Evolutionary conservation across 1,140 invertebrate species (phyloP), one percentile per base, ranked within the genome.

Genomic region (Drosophila serrata): DNA sequence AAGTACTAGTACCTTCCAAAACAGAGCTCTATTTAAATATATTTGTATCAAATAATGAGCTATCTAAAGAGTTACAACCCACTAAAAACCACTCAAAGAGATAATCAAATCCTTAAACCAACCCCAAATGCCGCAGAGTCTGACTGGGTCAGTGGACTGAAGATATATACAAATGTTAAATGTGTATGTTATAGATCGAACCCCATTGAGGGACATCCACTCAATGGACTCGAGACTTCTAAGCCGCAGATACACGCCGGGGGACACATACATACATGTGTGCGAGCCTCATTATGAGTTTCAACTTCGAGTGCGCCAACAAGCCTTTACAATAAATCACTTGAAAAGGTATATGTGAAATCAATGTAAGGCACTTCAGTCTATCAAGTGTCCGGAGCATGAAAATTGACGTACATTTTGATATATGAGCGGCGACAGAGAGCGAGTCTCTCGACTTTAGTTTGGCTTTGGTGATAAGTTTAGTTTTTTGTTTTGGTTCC

Each of bases 391-490:
- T 87, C 87, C 75, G 56, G 79, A 82, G 88, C 87, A 91, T 81
- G 87, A 81, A 91, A 91, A 87, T 91, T 84, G 87, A 91, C 87
- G 88, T 91, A 81, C 73, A 91, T 87, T 88, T 91, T 91, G 87
- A 91, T 91, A 88, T 91, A 90, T 82, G 78, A 57, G 75, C 43
- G 49, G 48, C 24, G 51, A 11, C 12, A 22, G 13, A 11, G 17
- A 9, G 49, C 15, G 49, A 70, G 42, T 22, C 40, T 33, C 45
- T 19, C 39, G 42, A 13, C 39, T 40, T 69, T 13, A 27, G 17
- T 39, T 57, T 17, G 8, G 40, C 4, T 22, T 45, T 24, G 5
- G 12, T 35, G 33, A 35, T 35, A 35, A 35, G 33, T 8, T 5
- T 42, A 42, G 9, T 19, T 42, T n/a, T n/a, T n/a, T n/a, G 33